Base-by-base conservation (phyloP, 2,113 vertebrate species). In the Cairina moschata region DNA sequence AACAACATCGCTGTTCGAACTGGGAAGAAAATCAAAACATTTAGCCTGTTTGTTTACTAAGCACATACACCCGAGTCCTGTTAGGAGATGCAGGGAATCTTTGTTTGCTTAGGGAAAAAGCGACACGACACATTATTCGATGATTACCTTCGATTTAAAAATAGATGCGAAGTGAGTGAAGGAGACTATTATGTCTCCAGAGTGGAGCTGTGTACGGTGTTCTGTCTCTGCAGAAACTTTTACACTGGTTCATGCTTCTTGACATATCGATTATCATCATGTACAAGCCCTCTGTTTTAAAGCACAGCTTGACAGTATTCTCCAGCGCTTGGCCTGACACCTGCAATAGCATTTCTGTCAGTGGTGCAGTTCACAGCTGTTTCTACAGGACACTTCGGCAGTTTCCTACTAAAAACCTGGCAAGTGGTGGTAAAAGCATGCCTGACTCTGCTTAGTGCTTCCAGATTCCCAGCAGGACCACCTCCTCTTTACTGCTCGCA, bases 11-110 rank as follows among this genome's bases (percentile, higher is more conserved):
- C 48, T 73, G 8, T 86, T 68, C 63, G 67, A 91, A 69, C 77
- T 72, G 74, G 80, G 58, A 91, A 63, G 48, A 72, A 93, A 92
- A 93, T 68, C 1, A 77, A 94, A 93, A 48, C n/a, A 68, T 81
- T 77, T 65, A 78, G 25, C 23, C 21, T 29, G n/a, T 76, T 95
- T 93, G 38, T 91, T 95, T 89, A 32, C 71, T 87, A 44, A 66
- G 54, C 18, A 2, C 76, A 7, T 46, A 29, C 34, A 10, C 77
- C 72, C 5, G 10, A 36, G 54, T 95, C 22, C 56, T 88, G 55
- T 75, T 55, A 26, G 48, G 60, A 72, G 80, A 66, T 26, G 46
- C 0, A 0, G 36, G 56, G 59, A 75, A 56, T 81, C 68, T 78
- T 59, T 91, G 55, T 91, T 62, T 88, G 83, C 69, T 88, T 56